phyloP scores from a whole-genome alignment of 1,140 invertebrate genomes.

The Coboldia fuscipes region DNA sequence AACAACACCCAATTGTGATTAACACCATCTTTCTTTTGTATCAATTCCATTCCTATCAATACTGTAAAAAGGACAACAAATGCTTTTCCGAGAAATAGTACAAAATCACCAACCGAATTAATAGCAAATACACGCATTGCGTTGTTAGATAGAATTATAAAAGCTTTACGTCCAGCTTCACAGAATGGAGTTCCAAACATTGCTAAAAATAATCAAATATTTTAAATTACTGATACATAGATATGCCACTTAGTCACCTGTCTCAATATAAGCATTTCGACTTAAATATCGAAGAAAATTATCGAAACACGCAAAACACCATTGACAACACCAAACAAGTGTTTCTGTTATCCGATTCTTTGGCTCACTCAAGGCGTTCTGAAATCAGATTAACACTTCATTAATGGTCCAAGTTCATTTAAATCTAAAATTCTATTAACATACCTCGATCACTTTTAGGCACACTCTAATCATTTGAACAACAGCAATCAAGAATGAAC shows the following conservation, averaged over 20 bases:
- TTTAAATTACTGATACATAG: background rate
- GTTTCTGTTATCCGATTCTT: constrained; percentile 19
- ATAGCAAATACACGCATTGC: constrained; percentile 46
- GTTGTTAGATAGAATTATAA: constrained; percentile 34
- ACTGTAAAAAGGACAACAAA: constrained; percentile 40
- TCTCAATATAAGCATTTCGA: constrained; percentile 61
- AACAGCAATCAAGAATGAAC: constrained; percentile 48
- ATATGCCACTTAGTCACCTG: constrained; percentile 24
- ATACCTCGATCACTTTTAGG: constrained; percentile 13
- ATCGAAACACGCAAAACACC: constrained; percentile 52
- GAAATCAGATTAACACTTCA: constrained; percentile 5
- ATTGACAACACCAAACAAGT: constrained; percentile 39
- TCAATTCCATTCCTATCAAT: constrained; percentile 32
- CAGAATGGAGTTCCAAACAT: constrained; percentile 52
- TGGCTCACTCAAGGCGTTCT: constrained; percentile 21
- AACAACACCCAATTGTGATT: constrained; percentile 47
- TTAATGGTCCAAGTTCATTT: background rate
- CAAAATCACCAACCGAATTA: constrained; percentile 58
- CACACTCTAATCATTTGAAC: constrained; percentile 41
- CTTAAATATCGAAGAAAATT: constrained; percentile 47
- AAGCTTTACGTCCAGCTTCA: constrained; percentile 35
- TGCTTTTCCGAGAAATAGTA: constrained; percentile 51
- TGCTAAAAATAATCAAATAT: constrained; percentile 24
- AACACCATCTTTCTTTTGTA: constrained; percentile 34
- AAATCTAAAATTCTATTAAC: background rate